A percentile compares a stretch with the other conserved stretches of the same genome.
Evolutionary conservation across 2,888 invertebrate species (phyloP).

Genomic region (Athalia rosae): DNA sequence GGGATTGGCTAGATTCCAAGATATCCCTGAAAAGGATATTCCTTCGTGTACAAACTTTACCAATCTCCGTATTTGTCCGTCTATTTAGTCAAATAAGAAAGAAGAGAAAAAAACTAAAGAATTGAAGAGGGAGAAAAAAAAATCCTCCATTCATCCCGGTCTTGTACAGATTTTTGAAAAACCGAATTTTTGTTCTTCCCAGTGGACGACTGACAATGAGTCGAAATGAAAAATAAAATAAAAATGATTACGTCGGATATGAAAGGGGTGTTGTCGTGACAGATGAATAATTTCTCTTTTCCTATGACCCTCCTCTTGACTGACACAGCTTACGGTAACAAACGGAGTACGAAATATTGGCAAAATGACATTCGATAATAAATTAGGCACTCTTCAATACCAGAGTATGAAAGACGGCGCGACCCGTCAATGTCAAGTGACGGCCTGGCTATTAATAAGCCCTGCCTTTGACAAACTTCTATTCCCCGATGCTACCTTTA

Average conservation of each 20-base stretch:
- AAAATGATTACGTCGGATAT: too few relatives aligned
- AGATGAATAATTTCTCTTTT: background rate
- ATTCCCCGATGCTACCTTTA: slow-evolving; percentile 44
- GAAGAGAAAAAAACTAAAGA: too few relatives aligned
- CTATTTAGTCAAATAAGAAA: too few relatives aligned
- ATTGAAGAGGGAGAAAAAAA: too few relatives aligned
- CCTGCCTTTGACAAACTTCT: slow-evolving; percentile 48
- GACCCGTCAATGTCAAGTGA: slow-evolving; percentile 45
- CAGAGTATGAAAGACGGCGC: slow-evolving; percentile 39
- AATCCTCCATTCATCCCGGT: too few relatives aligned
- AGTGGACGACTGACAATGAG: too few relatives aligned
- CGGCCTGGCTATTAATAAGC: slow-evolving; percentile 50
- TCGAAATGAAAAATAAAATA: too few relatives aligned
- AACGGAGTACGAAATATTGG: slow-evolving; percentile 25
- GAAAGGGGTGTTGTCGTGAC: too few relatives aligned
- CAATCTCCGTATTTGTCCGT: too few relatives aligned
- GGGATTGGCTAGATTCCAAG: slow-evolving; percentile 25
- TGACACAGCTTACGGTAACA: slow-evolving; percentile 9
- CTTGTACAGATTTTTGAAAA: too few relatives aligned
- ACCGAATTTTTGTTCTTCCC: too few relatives aligned
- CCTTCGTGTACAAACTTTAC: too few relatives aligned
- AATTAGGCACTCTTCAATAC: slow-evolving; percentile 40
- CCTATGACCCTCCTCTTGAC: background rate
- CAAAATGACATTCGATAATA: slow-evolving; percentile 43
- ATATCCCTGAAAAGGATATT: background rate